Base-by-base conservation (phyloP, 2,797 vertebrate genomes). In the Tarsius wallacei region DNA sequence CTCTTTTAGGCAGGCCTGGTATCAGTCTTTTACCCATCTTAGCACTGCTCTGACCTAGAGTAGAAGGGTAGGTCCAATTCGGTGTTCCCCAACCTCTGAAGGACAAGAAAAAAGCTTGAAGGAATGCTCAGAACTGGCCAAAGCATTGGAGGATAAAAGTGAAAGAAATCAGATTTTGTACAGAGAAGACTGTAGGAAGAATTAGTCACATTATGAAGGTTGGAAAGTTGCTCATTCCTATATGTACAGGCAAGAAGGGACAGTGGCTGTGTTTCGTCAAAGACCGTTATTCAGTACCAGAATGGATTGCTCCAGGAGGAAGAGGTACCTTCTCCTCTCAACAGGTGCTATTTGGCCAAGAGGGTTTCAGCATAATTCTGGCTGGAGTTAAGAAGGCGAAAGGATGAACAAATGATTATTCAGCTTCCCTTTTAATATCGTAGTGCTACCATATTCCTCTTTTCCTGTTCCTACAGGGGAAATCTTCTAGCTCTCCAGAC, bases 391-490 rank as follows among this genome's bases (percentile, higher is more conserved):
- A 78, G 47, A 74, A 68, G 51, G 22, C 26, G 5, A 17, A 2
- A 70, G 47, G 91, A 90, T 66, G 47, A 94, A 81, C 21, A 91
- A 88, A 66, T 53, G 42, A 36, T 59, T 66, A 10, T 28, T 61
- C 15, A 31, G 28, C 17, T 17, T 51, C 57, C 47, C 42, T 63
- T 70, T 93, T 47, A 24, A 66, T 53, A 55, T 82, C 51, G 3
- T 66, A 68, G 28, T 71, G 57, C 22, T 95, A 68, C 83, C 19
- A 12, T 21, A 81, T 71, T 26, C 26, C n/a, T 98, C 77, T 73
- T 93, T 51, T 53, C 16, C 59, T 88, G 66, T 61, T 82, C 55
- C 63, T 0, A 88, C 36, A 95, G 36, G 22, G 57, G 31, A 85
- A 77, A 36, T 49, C 51, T 53, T 36, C 63, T 51, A 85, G 4